phyloP scores from a whole-genome alignment of 2,888 invertebrate species.

The Drosophila paranaensis region DNA sequence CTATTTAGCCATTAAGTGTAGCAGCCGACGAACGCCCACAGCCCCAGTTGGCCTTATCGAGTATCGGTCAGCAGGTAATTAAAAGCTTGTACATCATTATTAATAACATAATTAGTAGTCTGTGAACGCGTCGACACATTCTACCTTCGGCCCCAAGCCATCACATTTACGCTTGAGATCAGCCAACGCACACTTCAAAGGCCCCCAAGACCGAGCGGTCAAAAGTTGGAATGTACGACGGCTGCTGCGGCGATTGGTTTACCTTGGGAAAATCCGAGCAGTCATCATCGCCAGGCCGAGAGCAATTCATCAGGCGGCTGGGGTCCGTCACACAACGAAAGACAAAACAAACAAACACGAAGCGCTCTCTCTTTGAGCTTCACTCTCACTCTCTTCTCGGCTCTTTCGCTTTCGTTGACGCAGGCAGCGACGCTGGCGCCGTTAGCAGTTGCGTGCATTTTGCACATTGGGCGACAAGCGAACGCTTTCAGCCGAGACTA shows the following conservation, averaged over 20 bases:
- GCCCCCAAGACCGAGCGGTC: slow-evolving; percentile 26
- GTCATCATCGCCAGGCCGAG: slow-evolving; percentile 66
- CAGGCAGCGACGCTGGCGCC: slow-evolving; percentile 29
- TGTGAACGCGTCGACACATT: slow-evolving; percentile 48
- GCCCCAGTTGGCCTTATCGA: slow-evolving; percentile 37
- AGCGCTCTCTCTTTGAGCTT: slow-evolving; percentile 28
- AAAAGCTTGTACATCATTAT: slow-evolving; percentile 34
- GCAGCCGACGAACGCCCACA: slow-evolving; percentile 58
- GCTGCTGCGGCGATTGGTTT: slow-evolving; percentile 37
- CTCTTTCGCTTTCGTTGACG: slow-evolving; percentile 54
- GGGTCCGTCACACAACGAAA: slow-evolving; percentile 36
- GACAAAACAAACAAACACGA: slow-evolving; percentile 27
- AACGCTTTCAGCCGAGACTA: slow-evolving; percentile 52
- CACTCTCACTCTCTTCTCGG: slow-evolving; percentile 48
- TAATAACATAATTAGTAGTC: slow-evolving; percentile 48
- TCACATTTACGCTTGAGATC: slow-evolving; percentile 33
- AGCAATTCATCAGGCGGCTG: slow-evolving; percentile 47
- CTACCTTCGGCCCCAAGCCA: slow-evolving; percentile 47
- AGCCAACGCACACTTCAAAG: slow-evolving; percentile 46
- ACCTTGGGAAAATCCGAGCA: slow-evolving; percentile 79
- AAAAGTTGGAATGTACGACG: slow-evolving; percentile 45
- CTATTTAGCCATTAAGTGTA: slow-evolving; percentile 55
- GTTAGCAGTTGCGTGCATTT: slow-evolving; percentile 65
- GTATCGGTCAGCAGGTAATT: slow-evolving; percentile 28
- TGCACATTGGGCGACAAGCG: slow-evolving; percentile 66